Evolutionary conservation across 2,888 invertebrate genomes (phyloP).

Genomic region (Theodoxus fluviatilis): DNA sequence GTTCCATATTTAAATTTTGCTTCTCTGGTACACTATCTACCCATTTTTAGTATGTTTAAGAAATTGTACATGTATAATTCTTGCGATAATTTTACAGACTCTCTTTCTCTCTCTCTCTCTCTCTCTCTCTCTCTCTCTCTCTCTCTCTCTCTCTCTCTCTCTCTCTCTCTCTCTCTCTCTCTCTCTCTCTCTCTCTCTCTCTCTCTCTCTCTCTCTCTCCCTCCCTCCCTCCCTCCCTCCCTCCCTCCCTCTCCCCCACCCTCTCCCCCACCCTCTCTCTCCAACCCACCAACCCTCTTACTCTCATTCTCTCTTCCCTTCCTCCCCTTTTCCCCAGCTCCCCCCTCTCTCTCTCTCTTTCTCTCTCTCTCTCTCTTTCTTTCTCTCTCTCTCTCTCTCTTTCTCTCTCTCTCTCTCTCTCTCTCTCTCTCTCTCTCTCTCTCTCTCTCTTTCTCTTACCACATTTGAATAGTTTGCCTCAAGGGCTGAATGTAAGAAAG

Average conservation of each 20-base stretch:
- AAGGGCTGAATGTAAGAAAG: too few species aligned
- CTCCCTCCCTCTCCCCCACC: background rate
- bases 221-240: background rate
- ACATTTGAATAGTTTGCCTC: too few species aligned
- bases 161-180: background rate
- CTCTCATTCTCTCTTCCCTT: background rate
- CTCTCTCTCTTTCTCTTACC: too few species aligned
- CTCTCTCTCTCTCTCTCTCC: background rate
- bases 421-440: background rate
- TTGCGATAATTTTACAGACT: background rate
- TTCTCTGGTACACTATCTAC: too few species aligned
- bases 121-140: background rate
- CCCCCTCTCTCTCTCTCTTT: conserved; percentile 1
- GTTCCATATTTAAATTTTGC: too few species aligned
- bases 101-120: background rate
- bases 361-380: conserved; percentile 2
- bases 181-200: background rate
- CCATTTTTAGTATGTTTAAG: too few species aligned
- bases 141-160: background rate
- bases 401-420: background rate
- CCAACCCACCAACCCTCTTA: background rate
- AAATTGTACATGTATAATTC: too few species aligned
- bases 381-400: background rate
- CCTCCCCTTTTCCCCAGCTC: background rate
- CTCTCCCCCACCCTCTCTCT: background rate